These are phyloP conservation scores for Zosterops borbonicus DNA, from an alignment of 2,113 vertebrate species.

Conservation along the genomic window DNA sequence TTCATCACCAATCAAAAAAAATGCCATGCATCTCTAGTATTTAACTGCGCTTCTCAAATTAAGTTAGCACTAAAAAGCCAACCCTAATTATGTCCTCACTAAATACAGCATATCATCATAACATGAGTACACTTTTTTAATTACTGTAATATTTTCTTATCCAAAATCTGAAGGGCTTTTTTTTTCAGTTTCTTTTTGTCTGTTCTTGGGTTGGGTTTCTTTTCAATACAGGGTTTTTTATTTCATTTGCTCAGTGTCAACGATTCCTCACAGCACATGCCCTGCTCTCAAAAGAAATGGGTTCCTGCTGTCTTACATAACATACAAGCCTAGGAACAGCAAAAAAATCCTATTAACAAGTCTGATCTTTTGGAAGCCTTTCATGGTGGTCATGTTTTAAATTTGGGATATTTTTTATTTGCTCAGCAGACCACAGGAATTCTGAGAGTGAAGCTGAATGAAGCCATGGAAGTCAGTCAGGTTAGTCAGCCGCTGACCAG, in stretches of 20 bases:
- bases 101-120: not conserved
- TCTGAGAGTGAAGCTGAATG: constrained; percentile 35
- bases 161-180: not conserved
- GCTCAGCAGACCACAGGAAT: constrained; percentile 51
- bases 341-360: constrained; percentile 22
- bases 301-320: constrained; percentile 27
- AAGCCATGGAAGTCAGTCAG: constrained; percentile 45
- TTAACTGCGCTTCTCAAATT: not conserved
- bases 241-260: not conserved
- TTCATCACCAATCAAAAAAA: not conserved
- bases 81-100: not conserved
- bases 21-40: not conserved
- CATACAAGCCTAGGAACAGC: not conserved
- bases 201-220: not conserved
- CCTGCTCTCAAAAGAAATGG: not conserved
- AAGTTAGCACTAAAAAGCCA: not conserved
- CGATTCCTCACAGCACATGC: not conserved
- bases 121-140: not conserved
- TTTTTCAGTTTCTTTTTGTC: not conserved
- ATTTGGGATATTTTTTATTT: constrained; percentile 61
- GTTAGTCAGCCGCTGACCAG: not conserved
- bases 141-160: not conserved
- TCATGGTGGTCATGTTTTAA: constrained; percentile 56
- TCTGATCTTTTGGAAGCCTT: constrained; percentile 42
- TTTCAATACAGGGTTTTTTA: not conserved